phyloP scores from a whole-genome alignment of 2,797 vertebrate genomes.

The Notolabrus celidotus region DNA sequence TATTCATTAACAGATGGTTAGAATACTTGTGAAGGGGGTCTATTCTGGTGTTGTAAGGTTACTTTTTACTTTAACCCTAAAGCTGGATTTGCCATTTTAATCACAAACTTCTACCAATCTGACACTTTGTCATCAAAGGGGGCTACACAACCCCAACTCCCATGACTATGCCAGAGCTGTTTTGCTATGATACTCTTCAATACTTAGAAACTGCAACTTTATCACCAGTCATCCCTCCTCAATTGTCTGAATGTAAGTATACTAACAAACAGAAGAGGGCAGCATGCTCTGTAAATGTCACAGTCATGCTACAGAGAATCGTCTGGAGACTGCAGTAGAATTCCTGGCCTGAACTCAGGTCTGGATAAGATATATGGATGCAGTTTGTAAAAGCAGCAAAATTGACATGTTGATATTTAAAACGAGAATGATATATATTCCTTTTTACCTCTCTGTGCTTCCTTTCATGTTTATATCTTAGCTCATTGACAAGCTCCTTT shows the following conservation, averaged over 20 bases:
- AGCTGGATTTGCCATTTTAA: too few species aligned
- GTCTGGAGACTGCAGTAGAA: slow-evolving; percentile 27
- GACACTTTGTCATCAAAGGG: too few species aligned
- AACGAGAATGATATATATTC: not conserved
- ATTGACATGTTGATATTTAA: not conserved
- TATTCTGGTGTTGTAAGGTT: too few species aligned
- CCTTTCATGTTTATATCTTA: not conserved
- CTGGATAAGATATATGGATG: slow-evolving; percentile 19
- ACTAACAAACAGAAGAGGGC: slow-evolving; percentile 66
- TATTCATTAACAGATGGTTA: too few species aligned
- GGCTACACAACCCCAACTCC: too few species aligned
- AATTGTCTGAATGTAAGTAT: not conserved
- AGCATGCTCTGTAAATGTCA: slow-evolving; percentile 42
- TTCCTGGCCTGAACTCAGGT: slow-evolving; percentile 19
- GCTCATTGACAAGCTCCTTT: slow-evolving; percentile 23
- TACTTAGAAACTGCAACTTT: too few species aligned
- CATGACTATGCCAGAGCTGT: too few species aligned
- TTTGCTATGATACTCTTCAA: too few species aligned
- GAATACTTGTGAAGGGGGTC: too few species aligned
- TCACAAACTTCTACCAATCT: too few species aligned
- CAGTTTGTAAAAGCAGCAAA: slow-evolving; percentile 25
- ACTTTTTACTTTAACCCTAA: too few species aligned
- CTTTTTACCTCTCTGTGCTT: not conserved
- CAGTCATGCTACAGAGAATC: not conserved
- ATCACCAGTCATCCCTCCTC: too few species aligned